A percentile compares a stretch with the other conserved stretches of the same genome.
Evolutionary conservation across 2,113 vertebrate species (phyloP).

Genomic region (Salvelinus fontinalis): DNA sequence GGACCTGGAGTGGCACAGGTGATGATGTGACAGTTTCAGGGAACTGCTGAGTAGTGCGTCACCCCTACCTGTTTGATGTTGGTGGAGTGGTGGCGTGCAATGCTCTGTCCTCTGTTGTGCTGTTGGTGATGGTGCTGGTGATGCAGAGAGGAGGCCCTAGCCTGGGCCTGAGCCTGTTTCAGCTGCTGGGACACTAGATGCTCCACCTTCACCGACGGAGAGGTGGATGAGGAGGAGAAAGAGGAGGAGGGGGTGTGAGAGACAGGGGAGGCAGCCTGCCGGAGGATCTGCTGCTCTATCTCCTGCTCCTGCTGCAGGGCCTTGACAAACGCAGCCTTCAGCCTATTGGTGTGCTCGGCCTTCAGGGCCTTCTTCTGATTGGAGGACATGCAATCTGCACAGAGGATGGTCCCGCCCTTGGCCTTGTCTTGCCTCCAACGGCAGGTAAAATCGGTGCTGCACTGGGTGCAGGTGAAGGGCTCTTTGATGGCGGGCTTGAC

Average conservation of each 20-base stretch:
- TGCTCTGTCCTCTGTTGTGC: slow-evolving; percentile 70
- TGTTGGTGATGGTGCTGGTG: slow-evolving; percentile 66
- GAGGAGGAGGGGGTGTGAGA: slow-evolving; percentile 70
- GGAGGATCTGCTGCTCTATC: slow-evolving; percentile 92
- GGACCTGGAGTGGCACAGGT: too few relatives aligned
- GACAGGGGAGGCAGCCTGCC: slow-evolving; percentile 73
- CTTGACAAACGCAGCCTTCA: slow-evolving; percentile 96
- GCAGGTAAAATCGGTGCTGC: slow-evolving; percentile 97
- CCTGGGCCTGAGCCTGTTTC: slow-evolving; percentile 67
- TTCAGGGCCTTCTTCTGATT: slow-evolving; percentile 94
- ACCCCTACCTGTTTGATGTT: slow-evolving; percentile 85
- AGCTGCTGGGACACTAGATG: slow-evolving; percentile 73
- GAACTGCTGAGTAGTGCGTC: neutral
- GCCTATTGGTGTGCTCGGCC: slow-evolving; percentile 91
- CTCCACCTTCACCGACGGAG: slow-evolving; percentile 63
- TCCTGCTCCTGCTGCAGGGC: slow-evolving; percentile 97
- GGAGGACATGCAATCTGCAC: slow-evolving; percentile 94
- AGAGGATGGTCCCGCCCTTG: slow-evolving; percentile 85
- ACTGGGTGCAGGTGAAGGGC: slow-evolving; percentile 89
- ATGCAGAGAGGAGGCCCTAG: slow-evolving; percentile 63
- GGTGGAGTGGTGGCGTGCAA: slow-evolving; percentile 77
- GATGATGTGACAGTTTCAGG: too few relatives aligned
- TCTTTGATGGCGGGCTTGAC: slow-evolving; percentile 68
- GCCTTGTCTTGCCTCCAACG: slow-evolving; percentile 94
- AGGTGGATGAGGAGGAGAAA: slow-evolving; percentile 44